Percentiles rank a stretch among this genome's conserved stretches.
Conservation (phyloP, 2,888 invertebrate genomes). For the Osedax frankpressi region DNA sequence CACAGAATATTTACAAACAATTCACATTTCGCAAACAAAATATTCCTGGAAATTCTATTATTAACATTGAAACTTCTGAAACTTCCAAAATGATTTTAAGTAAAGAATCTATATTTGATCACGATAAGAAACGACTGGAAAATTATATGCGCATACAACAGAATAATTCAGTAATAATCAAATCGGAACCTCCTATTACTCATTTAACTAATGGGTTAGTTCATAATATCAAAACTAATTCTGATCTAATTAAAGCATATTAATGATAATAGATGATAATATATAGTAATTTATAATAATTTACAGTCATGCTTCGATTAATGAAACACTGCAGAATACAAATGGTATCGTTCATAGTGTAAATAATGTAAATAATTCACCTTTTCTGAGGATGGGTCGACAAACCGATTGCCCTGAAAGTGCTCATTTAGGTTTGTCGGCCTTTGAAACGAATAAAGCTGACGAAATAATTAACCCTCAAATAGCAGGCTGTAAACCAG, state of each 20-base stretch:
- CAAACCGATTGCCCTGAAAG: neutral
- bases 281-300: neutral
- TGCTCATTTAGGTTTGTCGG: neutral
- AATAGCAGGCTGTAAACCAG: neutral
- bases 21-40: neutral
- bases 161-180: no score
- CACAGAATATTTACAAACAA: neutral
- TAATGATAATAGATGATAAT: neutral
- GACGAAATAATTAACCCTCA: neutral
- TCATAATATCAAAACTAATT: no score
- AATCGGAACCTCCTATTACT: neutral
- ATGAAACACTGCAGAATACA: no score
- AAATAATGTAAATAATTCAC: neutral
- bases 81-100: conserved; percentile 81
- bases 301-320: neutral
- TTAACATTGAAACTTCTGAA: conserved; percentile 71
- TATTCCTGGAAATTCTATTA: neutral
- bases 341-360: no score
- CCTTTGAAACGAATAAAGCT: neutral
- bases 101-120: conserved; percentile 81
- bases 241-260: no score
- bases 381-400: neutral
- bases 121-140: conserved; percentile 71
- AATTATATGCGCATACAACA: neutral
- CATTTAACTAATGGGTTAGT: neutral